These are phyloP conservation scores for Fukomys damarensis DNA, from an alignment of 2,113 vertebrate genomes.

Conservation along the genomic window DNA sequence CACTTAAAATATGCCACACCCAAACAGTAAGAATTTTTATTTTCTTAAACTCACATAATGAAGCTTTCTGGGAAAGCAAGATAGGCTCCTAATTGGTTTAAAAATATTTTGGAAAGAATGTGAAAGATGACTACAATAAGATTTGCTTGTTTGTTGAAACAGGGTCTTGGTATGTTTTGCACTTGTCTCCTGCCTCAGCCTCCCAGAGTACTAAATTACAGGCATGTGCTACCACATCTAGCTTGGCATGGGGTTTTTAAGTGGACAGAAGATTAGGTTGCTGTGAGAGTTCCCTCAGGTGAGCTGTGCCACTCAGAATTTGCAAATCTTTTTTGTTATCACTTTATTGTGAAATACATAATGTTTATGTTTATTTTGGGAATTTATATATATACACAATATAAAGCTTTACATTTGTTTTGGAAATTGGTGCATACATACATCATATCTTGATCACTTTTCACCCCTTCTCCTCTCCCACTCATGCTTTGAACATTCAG, in stretches of 20 bases:
- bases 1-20: background rate
- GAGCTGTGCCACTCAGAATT: background rate
- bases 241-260: background rate
- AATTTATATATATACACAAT: no score
- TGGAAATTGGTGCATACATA: no score
- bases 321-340: background rate
- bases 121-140: background rate
- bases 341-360: background rate
- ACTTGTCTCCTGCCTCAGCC: background rate
- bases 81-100: background rate
- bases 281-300: background rate
- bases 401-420: background rate
- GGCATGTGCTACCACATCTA: background rate
- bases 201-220: background rate
- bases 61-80: background rate
- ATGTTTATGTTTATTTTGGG: background rate
- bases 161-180: background rate
- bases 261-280: background rate
- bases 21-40: background rate
- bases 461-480: background rate
- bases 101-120: background rate
- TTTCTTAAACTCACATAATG: background rate
- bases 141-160: no score
- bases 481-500: background rate
- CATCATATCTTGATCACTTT: background rate